A percentile compares a stretch with the other conserved stretches of the same genome.
phyloP scores from a whole-genome alignment of 2,797 vertebrate species.

The Serranus cabrilla region DNA sequence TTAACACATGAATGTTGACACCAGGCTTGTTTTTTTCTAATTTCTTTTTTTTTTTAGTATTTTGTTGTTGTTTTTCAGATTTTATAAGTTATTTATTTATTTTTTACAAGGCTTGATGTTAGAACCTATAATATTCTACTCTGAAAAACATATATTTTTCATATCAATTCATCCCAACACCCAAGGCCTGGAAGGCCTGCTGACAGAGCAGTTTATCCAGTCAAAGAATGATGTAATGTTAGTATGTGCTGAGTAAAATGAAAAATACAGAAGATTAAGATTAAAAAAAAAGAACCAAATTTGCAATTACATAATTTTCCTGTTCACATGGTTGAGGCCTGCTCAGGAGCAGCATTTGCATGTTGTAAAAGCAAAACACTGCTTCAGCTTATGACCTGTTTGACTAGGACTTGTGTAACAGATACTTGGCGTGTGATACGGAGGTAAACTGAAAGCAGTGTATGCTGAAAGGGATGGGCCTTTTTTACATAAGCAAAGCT shows the following conservation, averaged over 20 bases:
- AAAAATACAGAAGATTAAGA: background rate
- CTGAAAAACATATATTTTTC: no score
- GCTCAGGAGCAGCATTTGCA: background rate
- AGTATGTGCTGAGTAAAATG: no score
- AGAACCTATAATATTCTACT: no score
- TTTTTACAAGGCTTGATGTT: no score
- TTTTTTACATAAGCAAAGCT: conserved; percentile 1
- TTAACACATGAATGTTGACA: no score
- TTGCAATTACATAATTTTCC: background rate
- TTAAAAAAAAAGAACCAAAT: no score
- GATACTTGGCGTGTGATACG: background rate
- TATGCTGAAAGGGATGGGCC: conserved; percentile 45
- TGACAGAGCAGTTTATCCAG: no score
- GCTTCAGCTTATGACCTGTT: conserved; percentile 5
- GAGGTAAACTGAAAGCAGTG: conserved; percentile 29
- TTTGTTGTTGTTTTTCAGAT: no score
- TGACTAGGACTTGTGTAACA: conserved; percentile 24
- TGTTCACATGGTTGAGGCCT: background rate
- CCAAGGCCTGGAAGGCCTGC: background rate
- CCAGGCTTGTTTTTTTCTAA: no score
- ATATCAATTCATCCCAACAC: background rate
- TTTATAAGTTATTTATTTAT: no score
- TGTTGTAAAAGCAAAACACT: background rate
- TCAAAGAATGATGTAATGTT: background rate
- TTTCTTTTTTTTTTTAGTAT: no score